Percentiles rank a stretch among this genome's conserved stretches.
Evolutionary conservation across 1,140 invertebrate species (phyloP).

Genomic region (Pectinophora gossypiella): DNA sequence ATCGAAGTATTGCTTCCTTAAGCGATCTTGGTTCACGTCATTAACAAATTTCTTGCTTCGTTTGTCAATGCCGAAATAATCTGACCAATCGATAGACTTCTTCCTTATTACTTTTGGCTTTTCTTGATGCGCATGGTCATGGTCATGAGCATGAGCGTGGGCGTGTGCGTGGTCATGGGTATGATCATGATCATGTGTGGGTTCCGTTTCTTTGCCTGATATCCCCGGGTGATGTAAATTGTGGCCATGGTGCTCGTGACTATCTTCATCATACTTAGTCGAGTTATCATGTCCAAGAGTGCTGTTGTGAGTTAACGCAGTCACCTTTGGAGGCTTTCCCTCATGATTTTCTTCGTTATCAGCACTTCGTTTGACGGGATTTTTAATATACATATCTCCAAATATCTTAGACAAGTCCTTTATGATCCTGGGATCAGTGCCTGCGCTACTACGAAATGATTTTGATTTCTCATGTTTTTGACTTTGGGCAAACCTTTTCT

Average conservation of each 20-base stretch:
- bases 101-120: constrained; percentile 79
- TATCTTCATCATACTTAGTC: constrained; percentile 38
- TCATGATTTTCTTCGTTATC: constrained; percentile 53
- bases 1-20: constrained; percentile 64
- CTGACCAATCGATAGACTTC: constrained; percentile 89
- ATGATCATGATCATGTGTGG: too few relatives aligned
- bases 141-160: constrained; percentile 29
- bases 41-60: constrained; percentile 79
- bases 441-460: constrained; percentile 64
- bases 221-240: constrained; percentile 70
- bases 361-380: constrained; percentile 67
- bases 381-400: constrained; percentile 54
- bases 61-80: constrained; percentile 89
- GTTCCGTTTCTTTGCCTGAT: constrained; percentile 56
- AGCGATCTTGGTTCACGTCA: constrained; percentile 46
- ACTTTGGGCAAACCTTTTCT: constrained; percentile 61
- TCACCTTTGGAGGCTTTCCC: constrained; percentile 50
- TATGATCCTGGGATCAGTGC: constrained; percentile 72
- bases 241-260: constrained; percentile 56
- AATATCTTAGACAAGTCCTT: constrained; percentile 77
- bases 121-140: constrained; percentile 33
- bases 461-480: constrained; percentile 58
- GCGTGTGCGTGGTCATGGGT: constrained; percentile 49
- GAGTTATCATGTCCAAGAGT: constrained; percentile 42
- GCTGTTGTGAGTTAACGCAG: constrained; percentile 40